phyloP scores from a whole-genome alignment of 2,888 invertebrate genomes.

The Odontothrips loti region DNA sequence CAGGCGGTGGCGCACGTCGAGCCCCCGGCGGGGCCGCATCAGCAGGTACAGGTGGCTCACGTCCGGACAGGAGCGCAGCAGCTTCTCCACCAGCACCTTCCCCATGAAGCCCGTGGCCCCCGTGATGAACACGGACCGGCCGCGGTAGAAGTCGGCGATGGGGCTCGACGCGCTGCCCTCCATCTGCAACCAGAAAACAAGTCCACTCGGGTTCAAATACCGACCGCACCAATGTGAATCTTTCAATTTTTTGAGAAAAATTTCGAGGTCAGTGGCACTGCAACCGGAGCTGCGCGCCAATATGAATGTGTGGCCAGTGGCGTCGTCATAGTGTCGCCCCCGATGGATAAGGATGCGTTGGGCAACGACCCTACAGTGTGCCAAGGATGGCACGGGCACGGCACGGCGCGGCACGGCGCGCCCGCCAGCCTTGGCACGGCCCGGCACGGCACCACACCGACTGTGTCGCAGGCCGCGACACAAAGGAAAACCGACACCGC shows the following conservation, averaged over 20 bases:
- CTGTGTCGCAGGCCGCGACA: too few species aligned
- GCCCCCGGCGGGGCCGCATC: constrained; percentile 45
- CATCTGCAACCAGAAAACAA: neutral
- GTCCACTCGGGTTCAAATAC: neutral
- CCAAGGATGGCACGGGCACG: neutral
- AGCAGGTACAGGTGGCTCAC: constrained; percentile 49
- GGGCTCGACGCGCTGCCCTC: neutral
- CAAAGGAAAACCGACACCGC: too few species aligned
- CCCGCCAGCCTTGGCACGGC: neutral
- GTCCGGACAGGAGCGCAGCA: constrained; percentile 50
- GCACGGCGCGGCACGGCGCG: neutral
- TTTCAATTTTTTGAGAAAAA: too few species aligned
- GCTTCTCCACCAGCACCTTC: constrained; percentile 53
- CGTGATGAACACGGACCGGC: constrained; percentile 50
- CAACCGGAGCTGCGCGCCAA: too few species aligned
- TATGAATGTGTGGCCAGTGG: too few species aligned
- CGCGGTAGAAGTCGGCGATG: constrained; percentile 30
- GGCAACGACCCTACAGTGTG: neutral
- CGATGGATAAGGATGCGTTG: neutral
- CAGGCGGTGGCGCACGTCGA: neutral
- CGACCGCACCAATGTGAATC: too few species aligned
- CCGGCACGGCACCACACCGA: neutral
- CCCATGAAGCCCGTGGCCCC: constrained; percentile 56
- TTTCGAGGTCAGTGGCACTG: too few species aligned
- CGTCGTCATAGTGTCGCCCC: too few species aligned